Base-by-base conservation (phyloP, 2,888 invertebrate genomes). In the Altica lythri region DNA sequence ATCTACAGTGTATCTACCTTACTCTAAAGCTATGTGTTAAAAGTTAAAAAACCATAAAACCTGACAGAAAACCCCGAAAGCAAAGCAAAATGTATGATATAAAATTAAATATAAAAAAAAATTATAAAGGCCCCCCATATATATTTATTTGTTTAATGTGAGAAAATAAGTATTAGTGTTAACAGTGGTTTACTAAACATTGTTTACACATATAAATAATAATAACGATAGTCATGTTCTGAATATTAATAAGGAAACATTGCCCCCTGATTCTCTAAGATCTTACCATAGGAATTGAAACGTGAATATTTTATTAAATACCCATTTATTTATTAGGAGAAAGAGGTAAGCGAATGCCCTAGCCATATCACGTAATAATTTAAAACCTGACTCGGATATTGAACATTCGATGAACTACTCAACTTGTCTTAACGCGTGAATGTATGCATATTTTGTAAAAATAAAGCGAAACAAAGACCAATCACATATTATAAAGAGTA, bases 281-380 rank as follows among this genome's bases (percentile, higher is more conserved):
- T n/a, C 27, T 35, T 47, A 47, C 47, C 29, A 47, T 29, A 27
- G 40, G 14, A 40, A 40, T 27, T 47, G 35, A 47, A 48, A 48
- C 48, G 48, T 32, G 18, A 13, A 9, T 40, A 38, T 48, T 9
- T 48, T 48, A 48, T 22, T 40, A 48, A 48, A 32, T 16, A 27
- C 19, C n/a, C 9, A 5, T 16, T 34, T 48, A 48, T 48, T 48
- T 38, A 48, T 30, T 48, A 22, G 30, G 34, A 40, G 38, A 40
- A 19, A 48, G 40, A 48, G 22, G 25, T 32, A 29, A 46, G 40
- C 30, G 32, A 40, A 48, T 48, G 48, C 27, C 16, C 19, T 30
- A 40, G 22, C 48, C 40, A 16, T 12, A 48, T 38, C 47, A 48
- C 48, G 48, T 48, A 48, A 13, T 48, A 48, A 30, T 40, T 32